Conservation (phyloP, 1,140 invertebrate genomes). For the Scaptodrosophila lebanonensis region DNA sequence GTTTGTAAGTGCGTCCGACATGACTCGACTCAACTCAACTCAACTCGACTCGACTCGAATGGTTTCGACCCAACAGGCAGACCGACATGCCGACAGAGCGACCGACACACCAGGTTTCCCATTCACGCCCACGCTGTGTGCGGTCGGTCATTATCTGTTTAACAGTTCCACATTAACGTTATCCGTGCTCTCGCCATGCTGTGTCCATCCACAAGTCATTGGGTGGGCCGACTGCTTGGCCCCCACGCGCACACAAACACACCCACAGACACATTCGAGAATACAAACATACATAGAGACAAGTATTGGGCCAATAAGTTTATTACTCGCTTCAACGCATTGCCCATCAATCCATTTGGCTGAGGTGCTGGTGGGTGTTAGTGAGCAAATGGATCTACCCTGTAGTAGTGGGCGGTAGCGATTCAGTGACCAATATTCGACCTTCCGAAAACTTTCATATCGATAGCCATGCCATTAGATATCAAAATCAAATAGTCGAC, state of each 20-base stretch:
- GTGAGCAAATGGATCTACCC: no score
- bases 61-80: no score
- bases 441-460: no score
- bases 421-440: no score
- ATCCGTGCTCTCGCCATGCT: constrained; percentile 31
- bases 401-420: no score
- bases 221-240: constrained; percentile 7
- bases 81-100: no score
- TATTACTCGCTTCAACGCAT: constrained; percentile 69
- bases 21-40: constrained; percentile 25
- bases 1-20: no score
- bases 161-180: constrained; percentile 73
- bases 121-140: constrained; percentile 19
- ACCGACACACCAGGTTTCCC: no score
- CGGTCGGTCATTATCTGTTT: constrained; percentile 69
- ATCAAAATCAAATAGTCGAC: no score
- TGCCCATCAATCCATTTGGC: constrained; percentile 48
- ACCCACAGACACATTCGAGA: constrained; percentile 42
- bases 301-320: constrained; percentile 69
- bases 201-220: background rate
- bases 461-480: no score
- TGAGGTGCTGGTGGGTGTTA: constrained; percentile 8
- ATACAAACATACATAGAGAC: constrained; percentile 48
- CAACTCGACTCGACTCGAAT: constrained; percentile 6
- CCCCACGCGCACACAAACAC: constrained; percentile 24